These are phyloP conservation scores for Porites australiensis DNA, from an alignment of 64 coral and sea anemone genomes.

Conservation along the genomic window DNA sequence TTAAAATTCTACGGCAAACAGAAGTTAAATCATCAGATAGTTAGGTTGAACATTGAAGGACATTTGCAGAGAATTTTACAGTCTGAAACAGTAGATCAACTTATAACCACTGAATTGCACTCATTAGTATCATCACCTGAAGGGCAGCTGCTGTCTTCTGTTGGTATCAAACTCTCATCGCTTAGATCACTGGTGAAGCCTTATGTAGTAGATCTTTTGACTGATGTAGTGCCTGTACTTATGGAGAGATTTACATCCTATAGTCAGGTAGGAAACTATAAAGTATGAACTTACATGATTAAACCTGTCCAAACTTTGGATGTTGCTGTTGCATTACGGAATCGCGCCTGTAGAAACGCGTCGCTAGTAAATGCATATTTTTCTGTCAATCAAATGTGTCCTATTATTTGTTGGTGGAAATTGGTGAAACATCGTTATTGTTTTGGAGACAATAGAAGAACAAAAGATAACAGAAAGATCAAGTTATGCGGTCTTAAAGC, in stretches of 20 bases:
- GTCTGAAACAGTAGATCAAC: conserved; percentile 78
- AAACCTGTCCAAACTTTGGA: too few species aligned
- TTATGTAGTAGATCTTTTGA: conserved; percentile 67
- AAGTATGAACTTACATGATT: too few species aligned
- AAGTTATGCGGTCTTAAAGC: too few species aligned
- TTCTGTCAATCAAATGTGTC: too few species aligned
- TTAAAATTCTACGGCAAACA: conserved; percentile 81
- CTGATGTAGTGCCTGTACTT: conserved; percentile 73
- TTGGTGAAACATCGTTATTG: too few species aligned
- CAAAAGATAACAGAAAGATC: too few species aligned
- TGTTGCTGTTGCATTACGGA: too few species aligned
- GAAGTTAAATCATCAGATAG: conserved; percentile 78
- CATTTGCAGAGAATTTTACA: conserved; percentile 75
- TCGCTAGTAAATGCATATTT: too few species aligned
- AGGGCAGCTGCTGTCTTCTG: conserved; percentile 70
- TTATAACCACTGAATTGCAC: conserved; percentile 81
- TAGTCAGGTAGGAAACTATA: conserved; percentile 48
- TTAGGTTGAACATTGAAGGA: conserved; percentile 83
- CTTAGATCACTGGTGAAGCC: conserved; percentile 73
- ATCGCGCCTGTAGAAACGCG: too few species aligned
- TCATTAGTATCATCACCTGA: conserved; percentile 70
- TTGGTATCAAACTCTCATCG: conserved; percentile 57
- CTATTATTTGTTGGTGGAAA: too few species aligned
- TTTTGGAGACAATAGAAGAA: too few species aligned
- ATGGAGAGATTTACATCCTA: conserved; percentile 69